Evolutionary conservation across 1,140 invertebrate genomes (phyloP), one percentile per base, ranked within the genome.

Genomic region (Trachymyrmex septentrionalis): DNA sequence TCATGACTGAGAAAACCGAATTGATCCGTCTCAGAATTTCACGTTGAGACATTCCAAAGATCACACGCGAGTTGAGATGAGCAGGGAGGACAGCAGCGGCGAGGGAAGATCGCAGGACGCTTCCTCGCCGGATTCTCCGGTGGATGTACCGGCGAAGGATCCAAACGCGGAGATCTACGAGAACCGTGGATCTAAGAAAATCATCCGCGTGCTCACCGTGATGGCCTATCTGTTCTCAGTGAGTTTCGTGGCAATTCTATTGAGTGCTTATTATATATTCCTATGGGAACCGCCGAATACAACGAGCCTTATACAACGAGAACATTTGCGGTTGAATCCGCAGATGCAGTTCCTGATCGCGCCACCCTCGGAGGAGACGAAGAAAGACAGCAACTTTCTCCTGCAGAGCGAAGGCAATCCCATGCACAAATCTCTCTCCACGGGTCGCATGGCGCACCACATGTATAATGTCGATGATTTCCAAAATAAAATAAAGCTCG

Each of bases 201-300:
- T 97, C 21, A 94, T 98, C 53, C 96, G 97, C 10, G 95, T 98
- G 12, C 93, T 98, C 5, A 98, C 98, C 0, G 98, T 98, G 4
- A 94, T 98, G 85, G 97, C 97, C 1, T 98, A 98, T 92, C 96
- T 98, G 76, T 95, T 98, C 63, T 97, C 97, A 10, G 97, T 98
- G 12, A 98, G 97, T 19, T 96, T 97, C 90, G 97, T 97, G 3
- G 98, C 97, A 2, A 97, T 98, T 73, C 95, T 97, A 0, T 94
- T 98, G 14, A 98, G 97, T 16, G 96, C 97, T 5, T 98, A 98
- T 94, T 98, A 98, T 93, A 96, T 98, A 75, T 97, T 98, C 91
- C 95, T 98, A 27, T 98, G 98, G 98, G 96, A 98, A 90, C 97
- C 98, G 1, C 96, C 96, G 2, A 94, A 95, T 77, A n/a, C 92